phyloP scores from a whole-genome alignment of 2,113 vertebrate genomes.

The Zosterops japonicus region DNA sequence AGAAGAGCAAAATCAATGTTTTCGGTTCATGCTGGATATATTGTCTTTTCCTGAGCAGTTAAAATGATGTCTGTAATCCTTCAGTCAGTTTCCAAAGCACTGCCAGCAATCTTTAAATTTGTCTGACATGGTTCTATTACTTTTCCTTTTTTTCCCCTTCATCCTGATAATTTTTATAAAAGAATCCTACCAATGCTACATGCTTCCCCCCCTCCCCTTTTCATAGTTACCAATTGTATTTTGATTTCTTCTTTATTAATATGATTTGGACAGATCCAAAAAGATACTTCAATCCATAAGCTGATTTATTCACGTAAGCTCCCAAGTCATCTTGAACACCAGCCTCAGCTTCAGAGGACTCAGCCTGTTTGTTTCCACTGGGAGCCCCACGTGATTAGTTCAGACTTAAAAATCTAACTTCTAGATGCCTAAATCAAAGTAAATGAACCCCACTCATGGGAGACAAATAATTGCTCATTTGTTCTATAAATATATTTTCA shows the following conservation, averaged over 20 bases:
- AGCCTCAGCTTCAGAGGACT: not conserved
- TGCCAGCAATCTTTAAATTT: not conserved
- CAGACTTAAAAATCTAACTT: not conserved
- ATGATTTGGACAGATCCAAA: not conserved
- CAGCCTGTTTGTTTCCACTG: not conserved
- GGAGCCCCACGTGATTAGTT: not conserved
- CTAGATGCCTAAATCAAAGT: not conserved
- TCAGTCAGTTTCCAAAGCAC: not conserved
- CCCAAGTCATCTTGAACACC: not conserved
- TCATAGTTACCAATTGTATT: not conserved
- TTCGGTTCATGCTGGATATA: not conserved
- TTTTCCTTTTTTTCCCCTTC: not conserved
- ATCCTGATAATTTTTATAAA: not conserved
- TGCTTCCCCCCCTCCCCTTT: not conserved
- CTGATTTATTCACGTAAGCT: not conserved
- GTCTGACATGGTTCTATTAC: not conserved
- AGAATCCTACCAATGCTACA: fast-evolving
- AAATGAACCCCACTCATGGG: not conserved
- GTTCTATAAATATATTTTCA: not conserved
- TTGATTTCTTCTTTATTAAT: not conserved
- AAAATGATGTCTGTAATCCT: not conserved
- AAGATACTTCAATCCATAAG: not conserved
- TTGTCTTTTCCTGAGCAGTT: not conserved
- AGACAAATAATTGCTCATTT: not conserved
- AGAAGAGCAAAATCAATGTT: not conserved